Conservation (phyloP, 2,888 invertebrate species). For the Catocala nupta region DNA sequence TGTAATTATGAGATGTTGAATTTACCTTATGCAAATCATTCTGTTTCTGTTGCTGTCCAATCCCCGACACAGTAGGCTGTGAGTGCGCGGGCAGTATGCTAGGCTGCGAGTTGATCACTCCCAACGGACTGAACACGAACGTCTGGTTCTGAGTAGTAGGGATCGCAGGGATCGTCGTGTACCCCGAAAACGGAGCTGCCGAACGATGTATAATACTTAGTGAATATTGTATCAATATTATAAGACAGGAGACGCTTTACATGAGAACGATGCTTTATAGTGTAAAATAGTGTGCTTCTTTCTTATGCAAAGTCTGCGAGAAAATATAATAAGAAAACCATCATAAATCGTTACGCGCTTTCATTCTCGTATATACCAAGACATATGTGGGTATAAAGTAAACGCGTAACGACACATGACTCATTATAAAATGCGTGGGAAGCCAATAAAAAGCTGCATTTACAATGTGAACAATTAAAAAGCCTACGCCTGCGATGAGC, state of each 20-base stretch:
- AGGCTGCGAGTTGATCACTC: constrained; percentile 90
- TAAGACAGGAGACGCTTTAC: neutral
- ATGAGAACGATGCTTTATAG: constrained; percentile 4
- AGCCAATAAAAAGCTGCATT: constrained; percentile 63
- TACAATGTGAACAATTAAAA: constrained; percentile 52
- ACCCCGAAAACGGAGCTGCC: constrained; percentile 90
- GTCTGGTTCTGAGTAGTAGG: constrained; percentile 93
- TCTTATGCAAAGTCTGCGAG: constrained; percentile 16
- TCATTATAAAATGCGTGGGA: constrained; percentile 51
- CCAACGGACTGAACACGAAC: constrained; percentile 91
- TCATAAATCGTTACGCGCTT: constrained; percentile 14
- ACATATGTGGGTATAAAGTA: constrained; percentile 12
- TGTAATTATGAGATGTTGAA: neutral
- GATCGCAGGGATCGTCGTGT: constrained; percentile 92
- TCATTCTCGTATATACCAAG: no score
- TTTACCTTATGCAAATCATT: constrained; percentile 90
- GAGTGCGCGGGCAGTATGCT: constrained; percentile 89
- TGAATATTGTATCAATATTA: neutral
- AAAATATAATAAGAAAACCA: constrained; percentile 8
- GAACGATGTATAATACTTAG: constrained; percentile 25
- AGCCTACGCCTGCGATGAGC: constrained; percentile 39
- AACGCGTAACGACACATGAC: constrained; percentile 33
- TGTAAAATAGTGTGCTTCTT: neutral
- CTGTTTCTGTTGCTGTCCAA: constrained; percentile 87
- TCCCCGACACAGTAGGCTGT: constrained; percentile 78